Percentiles rank a stretch among this genome's conserved stretches.
These are phyloP conservation scores for Sipha maydis DNA, from an alignment of 2,888 invertebrate species.

Conservation along the genomic window DNA sequence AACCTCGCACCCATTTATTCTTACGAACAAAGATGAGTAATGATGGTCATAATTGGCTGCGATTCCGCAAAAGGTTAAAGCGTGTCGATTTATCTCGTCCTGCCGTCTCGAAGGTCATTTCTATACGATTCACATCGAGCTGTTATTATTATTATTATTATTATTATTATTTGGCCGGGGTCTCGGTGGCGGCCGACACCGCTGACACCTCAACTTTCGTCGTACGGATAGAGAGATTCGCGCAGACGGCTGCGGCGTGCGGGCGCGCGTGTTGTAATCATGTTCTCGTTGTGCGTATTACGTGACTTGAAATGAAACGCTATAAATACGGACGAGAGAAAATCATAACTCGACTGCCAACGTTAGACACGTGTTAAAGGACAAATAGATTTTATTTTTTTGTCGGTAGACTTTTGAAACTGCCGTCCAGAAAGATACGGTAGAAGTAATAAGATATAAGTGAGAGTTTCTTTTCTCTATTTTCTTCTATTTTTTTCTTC, in stretches of 20 bases:
- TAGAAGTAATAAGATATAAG: background rate
- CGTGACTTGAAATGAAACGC: constrained; percentile 56
- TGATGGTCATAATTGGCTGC: constrained; percentile 51
- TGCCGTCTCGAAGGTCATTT: constrained; percentile 24
- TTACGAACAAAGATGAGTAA: constrained; percentile 39
- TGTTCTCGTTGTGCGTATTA: constrained; percentile 20
- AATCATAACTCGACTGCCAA: constrained; percentile 48
- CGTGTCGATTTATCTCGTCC: constrained; percentile 48
- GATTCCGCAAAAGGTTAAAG: constrained; percentile 22
- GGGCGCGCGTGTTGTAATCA: constrained; percentile 30
- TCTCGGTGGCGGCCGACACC: background rate
- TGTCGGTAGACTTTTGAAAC: constrained; percentile 5
- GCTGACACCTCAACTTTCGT: background rate
- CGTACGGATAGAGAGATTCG: background rate
- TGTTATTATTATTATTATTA: constrained; percentile 24
- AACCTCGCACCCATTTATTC: constrained; percentile 19
- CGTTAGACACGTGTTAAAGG: constrained; percentile 28
- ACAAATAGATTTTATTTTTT: constrained; percentile 47
- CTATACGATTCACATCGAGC: constrained; percentile 29
- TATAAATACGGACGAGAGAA: constrained; percentile 27
- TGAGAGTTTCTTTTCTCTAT: constrained; percentile 10
- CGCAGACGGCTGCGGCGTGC: background rate
- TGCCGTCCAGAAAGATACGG: background rate
- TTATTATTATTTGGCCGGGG: constrained; percentile 5
- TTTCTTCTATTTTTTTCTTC: background rate